A percentile compares a stretch with the other conserved stretches of the same genome.
phyloP scores from a whole-genome alignment of 2,888 invertebrate species.

The Patella caerulea region DNA sequence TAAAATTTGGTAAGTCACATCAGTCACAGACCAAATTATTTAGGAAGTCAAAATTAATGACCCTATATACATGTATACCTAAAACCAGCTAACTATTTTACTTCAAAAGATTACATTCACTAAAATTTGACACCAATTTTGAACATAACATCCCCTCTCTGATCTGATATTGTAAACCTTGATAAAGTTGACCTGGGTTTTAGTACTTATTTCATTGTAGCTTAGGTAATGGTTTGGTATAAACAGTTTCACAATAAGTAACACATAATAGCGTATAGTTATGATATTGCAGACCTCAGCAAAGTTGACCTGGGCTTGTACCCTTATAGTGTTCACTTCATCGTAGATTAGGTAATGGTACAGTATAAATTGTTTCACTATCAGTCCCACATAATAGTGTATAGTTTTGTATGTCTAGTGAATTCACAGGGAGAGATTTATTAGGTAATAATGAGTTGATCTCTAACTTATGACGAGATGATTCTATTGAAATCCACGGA shows the following conservation, averaged over 20 bases:
- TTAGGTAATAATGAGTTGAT: slow-evolving; percentile 83
- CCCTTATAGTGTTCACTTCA: not conserved
- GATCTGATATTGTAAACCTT: too few species aligned
- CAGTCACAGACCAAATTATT: too few species aligned
- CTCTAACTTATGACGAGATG: slow-evolving; percentile 78
- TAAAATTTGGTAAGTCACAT: too few species aligned
- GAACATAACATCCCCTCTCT: too few species aligned
- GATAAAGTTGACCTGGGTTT: too few species aligned
- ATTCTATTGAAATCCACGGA: slow-evolving; percentile 81
- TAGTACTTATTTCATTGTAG: slow-evolving; percentile 19
- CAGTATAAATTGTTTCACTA: slow-evolving; percentile 88
- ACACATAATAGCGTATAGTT: slow-evolving; percentile 84
- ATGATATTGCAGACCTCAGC: slow-evolving; percentile 78
- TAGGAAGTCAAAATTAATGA: too few species aligned
- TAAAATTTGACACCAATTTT: too few species aligned
- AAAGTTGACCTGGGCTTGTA: too few species aligned
- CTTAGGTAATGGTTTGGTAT: slow-evolving; percentile 76
- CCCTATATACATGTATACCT: too few species aligned
- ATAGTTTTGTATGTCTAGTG: slow-evolving; percentile 83
- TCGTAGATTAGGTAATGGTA: slow-evolving; percentile 70
- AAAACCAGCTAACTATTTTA: too few species aligned
- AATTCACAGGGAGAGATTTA: slow-evolving; percentile 83
- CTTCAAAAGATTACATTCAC: too few species aligned
- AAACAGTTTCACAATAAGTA: slow-evolving; percentile 90
- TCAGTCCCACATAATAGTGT: slow-evolving; percentile 88